Conservation (phyloP, 2,113 vertebrate species). For the Pluvianellus socialis region DNA sequence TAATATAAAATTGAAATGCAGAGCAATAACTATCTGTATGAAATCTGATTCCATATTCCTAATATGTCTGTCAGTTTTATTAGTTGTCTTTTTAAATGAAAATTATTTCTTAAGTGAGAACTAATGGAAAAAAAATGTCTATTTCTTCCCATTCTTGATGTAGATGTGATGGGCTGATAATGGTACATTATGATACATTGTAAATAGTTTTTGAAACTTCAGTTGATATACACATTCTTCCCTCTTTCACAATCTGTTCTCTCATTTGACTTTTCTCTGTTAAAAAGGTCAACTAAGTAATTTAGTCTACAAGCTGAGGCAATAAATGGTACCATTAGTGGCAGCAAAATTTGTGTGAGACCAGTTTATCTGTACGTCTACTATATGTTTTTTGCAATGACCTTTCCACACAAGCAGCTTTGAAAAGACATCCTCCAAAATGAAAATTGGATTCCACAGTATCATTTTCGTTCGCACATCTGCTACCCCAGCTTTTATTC, state of each 20-base stretch:
- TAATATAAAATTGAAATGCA: neutral
- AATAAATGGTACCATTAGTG: neutral
- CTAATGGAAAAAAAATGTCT: neutral
- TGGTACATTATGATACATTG: neutral
- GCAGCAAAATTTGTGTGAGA: neutral
- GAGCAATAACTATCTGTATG: neutral
- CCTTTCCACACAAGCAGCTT: neutral
- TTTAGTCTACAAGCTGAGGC: neutral
- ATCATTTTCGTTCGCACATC: neutral
- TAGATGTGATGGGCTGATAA: neutral
- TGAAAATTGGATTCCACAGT: neutral
- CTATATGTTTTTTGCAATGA: neutral
- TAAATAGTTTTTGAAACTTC: neutral
- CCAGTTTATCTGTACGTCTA: neutral
- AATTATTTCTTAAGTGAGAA: neutral
- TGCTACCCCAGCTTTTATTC: neutral
- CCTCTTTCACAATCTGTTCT: neutral
- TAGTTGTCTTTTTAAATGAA: neutral
- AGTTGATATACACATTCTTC: neutral
- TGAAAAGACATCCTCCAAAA: neutral
- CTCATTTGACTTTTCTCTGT: neutral
- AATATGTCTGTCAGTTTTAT: neutral
- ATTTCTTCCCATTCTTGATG: neutral
- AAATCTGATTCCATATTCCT: neutral
- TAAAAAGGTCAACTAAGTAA: conserved; percentile 4